phyloP scores from a whole-genome alignment of 2,113 vertebrate species.

The Xenopus laevis region DNA sequence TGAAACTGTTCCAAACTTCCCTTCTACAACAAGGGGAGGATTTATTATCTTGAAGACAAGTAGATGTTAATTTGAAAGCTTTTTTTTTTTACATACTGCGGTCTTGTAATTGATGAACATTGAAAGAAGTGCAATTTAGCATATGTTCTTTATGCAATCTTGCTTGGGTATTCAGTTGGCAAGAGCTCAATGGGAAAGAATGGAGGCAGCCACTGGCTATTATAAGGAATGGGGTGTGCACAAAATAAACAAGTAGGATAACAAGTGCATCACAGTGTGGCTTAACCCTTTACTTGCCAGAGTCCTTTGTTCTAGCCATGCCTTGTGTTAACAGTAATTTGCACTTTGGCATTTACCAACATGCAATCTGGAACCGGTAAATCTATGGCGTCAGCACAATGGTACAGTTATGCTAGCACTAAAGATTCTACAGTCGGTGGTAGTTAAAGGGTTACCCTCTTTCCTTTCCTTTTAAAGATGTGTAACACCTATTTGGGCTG shows the following conservation, averaged over 20 bases:
- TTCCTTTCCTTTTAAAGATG: too few species aligned
- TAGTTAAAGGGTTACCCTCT: too few species aligned
- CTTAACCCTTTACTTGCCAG: too few species aligned
- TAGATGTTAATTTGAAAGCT: slow-evolving; percentile 55
- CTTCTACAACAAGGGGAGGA: slow-evolving; percentile 55
- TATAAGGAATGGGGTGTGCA: not conserved
- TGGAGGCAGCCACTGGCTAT: slow-evolving; percentile 3
- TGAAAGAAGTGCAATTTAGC: slow-evolving; percentile 53
- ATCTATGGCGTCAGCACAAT: too few species aligned
- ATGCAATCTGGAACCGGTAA: too few species aligned
- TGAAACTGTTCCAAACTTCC: slow-evolving; percentile 61
- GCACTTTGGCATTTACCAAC: too few species aligned
- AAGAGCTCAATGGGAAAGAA: slow-evolving; percentile 54
- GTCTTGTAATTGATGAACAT: slow-evolving; percentile 49
- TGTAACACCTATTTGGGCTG: too few species aligned
- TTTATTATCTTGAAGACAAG: slow-evolving; percentile 56
- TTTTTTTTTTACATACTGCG: slow-evolving; percentile 54
- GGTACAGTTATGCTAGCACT: too few species aligned
- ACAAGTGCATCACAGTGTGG: not conserved
- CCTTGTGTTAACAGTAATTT: too few species aligned
- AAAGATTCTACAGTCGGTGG: too few species aligned
- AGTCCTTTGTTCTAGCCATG: too few species aligned
- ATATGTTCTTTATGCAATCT: slow-evolving; percentile 51
- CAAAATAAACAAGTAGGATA: slow-evolving; percentile 26
- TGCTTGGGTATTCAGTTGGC: slow-evolving; percentile 56